A percentile compares a stretch with the other conserved stretches of the same genome.
Conservation (phyloP, 2,113 vertebrate genomes). For the Zosterops borbonicus region DNA sequence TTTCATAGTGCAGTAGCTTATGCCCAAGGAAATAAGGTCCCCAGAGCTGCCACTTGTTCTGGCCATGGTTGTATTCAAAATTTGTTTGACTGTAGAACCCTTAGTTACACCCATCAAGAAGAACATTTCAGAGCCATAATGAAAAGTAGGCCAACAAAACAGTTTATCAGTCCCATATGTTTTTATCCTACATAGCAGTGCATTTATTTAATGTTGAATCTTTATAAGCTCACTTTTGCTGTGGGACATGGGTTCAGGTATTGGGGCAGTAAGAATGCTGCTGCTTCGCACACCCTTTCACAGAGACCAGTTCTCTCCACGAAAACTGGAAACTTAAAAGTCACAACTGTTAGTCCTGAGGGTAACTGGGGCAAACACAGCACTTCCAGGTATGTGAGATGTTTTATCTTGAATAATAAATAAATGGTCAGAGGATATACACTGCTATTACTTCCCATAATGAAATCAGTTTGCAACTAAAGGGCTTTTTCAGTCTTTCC, state of each 20-base stretch:
- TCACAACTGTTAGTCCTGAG: background rate
- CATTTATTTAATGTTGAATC: background rate
- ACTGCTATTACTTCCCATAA: background rate
- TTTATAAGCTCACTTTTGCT: background rate
- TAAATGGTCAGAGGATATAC: background rate
- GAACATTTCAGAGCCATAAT: background rate
- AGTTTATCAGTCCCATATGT: accelerated
- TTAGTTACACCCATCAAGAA: background rate
- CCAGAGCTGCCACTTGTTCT: background rate
- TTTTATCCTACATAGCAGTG: background rate
- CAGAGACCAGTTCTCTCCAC: background rate
- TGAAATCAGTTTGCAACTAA: background rate
- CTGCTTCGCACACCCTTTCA: background rate
- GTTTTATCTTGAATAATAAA: background rate
- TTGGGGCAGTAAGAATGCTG: background rate
- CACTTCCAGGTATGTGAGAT: background rate
- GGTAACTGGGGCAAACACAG: background rate
- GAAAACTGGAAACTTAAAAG: background rate
- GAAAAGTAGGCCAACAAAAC: background rate
- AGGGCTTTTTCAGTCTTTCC: background rate
- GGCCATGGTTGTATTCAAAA: background rate
- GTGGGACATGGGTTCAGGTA: background rate
- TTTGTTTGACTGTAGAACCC: background rate
- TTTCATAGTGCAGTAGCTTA: background rate
- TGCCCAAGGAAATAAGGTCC: background rate